Percentiles rank a stretch among this genome's conserved stretches.
These are phyloP conservation scores for Sericinus montela DNA, from an alignment of 2,888 invertebrate species.

Conservation along the genomic window DNA sequence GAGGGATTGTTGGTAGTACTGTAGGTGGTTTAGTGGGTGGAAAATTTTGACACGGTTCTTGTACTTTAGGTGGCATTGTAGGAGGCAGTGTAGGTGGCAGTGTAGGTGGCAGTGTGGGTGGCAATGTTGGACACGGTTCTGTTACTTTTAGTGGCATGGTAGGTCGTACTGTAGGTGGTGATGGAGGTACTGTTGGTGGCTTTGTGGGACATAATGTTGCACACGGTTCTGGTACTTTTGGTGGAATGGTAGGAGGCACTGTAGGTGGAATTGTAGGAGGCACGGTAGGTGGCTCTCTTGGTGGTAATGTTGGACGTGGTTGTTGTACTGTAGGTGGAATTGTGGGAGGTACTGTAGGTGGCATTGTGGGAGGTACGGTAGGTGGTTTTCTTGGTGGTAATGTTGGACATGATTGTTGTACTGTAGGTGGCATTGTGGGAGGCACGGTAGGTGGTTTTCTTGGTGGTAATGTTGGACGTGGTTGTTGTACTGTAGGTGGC, in stretches of 20 bases:
- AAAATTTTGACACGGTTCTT: neutral
- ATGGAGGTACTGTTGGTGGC: neutral
- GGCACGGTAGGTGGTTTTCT: neutral
- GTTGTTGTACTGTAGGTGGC: too few species aligned
- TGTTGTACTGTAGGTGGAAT: neutral
- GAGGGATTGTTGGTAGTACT: neutral
- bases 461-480: neutral
- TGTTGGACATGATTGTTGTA: too few species aligned
- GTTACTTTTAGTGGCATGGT: neutral
- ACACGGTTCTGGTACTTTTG: neutral
- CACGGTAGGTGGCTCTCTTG: neutral
- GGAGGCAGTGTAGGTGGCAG: neutral
- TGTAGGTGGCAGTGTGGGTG: neutral
- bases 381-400: constrained; percentile 1
- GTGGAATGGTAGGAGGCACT: neutral
- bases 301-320: neutral
- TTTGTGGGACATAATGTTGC: neutral
- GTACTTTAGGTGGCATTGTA: neutral
- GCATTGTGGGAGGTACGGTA: neutral
- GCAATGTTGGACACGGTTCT: neutral
- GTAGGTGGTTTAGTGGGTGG: neutral
- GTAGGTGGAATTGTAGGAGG: neutral
- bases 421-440: neutral
- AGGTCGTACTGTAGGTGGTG: neutral
- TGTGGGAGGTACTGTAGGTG: neutral